Base-by-base conservation (phyloP, 2,797 vertebrate genomes). In the Falco biarmicus region DNA sequence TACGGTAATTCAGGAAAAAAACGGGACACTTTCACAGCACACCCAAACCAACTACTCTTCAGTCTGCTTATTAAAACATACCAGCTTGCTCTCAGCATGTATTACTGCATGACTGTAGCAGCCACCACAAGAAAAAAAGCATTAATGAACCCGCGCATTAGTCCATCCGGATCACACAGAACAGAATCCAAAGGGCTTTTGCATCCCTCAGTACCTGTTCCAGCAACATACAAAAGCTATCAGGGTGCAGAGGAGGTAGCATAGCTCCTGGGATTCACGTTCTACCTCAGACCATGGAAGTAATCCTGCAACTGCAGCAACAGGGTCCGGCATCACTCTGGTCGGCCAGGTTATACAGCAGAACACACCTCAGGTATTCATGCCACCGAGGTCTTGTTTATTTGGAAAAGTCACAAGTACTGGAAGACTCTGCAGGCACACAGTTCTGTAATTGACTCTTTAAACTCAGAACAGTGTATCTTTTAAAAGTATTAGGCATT, bases 271-370 rank as follows among this genome's bases (percentile, higher is more conserved):
- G 32, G 43, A 70, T 11, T 43, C 18, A 17, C 2, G 15, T 13
- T 41, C 15, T 48, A 25, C 51, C 43, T 34, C 11, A 74, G 24
- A 47, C 14, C 28, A 11, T 1, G 18, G 2, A 50, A 43, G 12
- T 8, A 28, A 43, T 5, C 13, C 45, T 53, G 14, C 28, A 61
- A 39, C 45, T 19, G 29, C 4, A 7, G 39, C 3, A 3, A 39
- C 51, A 54, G 37, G 15, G 15, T 37, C 54, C 53, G 41, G 76
- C 47, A 63, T 15, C 17, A 3, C 6, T 48, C 43, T 13, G 37
- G 19, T 14, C 4, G 0, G 25, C 19, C 0, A 0, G 19, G 26
- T 57, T 13, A 63, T 9, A 24, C 0, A 0, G 68, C 48, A 80
- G 65, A 15, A n/a, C 26, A 28, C 20, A n/a, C 28, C 13, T 63